Evolutionary conservation across 2,797 vertebrate species (phyloP).

Genomic region (Danio jaintianensis): DNA sequence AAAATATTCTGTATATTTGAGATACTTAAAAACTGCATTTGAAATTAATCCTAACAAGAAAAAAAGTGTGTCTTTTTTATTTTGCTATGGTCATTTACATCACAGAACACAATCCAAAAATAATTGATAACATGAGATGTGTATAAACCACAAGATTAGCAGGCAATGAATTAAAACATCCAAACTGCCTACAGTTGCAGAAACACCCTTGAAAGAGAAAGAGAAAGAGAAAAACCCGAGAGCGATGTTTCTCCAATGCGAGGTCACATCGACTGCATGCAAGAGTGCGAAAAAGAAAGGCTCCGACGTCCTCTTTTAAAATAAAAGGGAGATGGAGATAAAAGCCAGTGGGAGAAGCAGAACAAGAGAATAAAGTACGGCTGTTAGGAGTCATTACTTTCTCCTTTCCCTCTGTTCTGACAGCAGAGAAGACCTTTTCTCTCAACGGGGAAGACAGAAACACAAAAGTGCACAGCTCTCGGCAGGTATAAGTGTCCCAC

Average conservation of each 20-base stretch:
- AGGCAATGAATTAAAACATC: too few relatives aligned
- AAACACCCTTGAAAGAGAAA: neutral
- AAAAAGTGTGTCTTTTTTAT: neutral
- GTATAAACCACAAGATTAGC: neutral
- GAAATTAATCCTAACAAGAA: neutral
- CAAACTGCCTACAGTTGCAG: neutral
- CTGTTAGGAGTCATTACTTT: constrained; percentile 59
- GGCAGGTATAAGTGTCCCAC: constrained; percentile 44
- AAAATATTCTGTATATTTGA: neutral
- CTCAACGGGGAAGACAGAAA: constrained; percentile 35
- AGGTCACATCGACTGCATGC: constrained; percentile 27
- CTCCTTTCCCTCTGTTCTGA: constrained; percentile 44
- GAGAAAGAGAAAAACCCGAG: neutral
- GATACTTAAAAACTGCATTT: neutral
- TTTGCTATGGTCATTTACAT: neutral
- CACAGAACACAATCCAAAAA: neutral
- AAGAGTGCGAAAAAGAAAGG: constrained; percentile 17
- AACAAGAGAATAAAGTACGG: constrained; percentile 25
- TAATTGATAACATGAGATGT: neutral
- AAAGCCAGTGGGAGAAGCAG: constrained; percentile 21
- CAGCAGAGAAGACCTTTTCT: constrained; percentile 41
- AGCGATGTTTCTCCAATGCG: constrained; percentile 12
- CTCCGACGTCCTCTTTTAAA: constrained; percentile 20
- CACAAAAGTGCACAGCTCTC: constrained; percentile 50
- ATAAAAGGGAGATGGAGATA: constrained; percentile 38